Conservation (phyloP, 2,113 vertebrate genomes). For the Mormoops blainvillei region DNA sequence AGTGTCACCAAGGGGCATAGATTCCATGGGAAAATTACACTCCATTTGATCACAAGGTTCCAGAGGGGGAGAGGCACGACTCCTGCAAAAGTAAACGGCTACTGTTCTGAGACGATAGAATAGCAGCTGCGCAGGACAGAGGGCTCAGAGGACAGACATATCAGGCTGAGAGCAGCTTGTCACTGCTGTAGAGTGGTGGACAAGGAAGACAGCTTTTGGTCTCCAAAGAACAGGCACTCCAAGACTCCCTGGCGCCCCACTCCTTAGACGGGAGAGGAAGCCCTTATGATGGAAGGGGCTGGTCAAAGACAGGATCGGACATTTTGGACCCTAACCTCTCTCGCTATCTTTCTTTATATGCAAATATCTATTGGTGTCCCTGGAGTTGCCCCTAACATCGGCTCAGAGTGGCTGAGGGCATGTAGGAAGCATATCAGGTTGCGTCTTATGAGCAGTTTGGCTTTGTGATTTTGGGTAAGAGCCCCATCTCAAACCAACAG, state of each 20-base stretch:
- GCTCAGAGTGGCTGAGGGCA: neutral
- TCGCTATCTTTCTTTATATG: neutral
- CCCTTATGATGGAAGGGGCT: neutral
- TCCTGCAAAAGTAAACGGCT: neutral
- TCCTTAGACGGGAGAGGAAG: neutral
- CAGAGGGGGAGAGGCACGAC: neutral
- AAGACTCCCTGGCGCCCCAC: neutral
- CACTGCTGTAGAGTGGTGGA: neutral
- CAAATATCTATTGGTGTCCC: neutral
- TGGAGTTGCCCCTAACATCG: neutral
- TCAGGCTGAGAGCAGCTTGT: constrained; percentile 39
- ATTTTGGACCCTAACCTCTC: neutral
- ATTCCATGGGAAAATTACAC: neutral
- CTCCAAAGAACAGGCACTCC: neutral
- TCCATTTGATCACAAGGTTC: neutral
- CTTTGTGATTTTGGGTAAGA: neutral
- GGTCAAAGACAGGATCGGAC: neutral
- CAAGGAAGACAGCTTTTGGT: neutral
- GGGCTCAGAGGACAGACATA: constrained; percentile 49
- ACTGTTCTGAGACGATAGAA: neutral
- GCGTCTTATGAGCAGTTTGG: neutral
- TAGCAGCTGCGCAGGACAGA: constrained; percentile 51
- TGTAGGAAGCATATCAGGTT: neutral
- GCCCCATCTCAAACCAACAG: neutral
- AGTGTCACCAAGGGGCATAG: neutral